A percentile compares a stretch with the other conserved stretches of the same genome.
These are phyloP conservation scores for Zapornia atra DNA, from an alignment of 2,113 vertebrate genomes.

Conservation along the genomic window DNA sequence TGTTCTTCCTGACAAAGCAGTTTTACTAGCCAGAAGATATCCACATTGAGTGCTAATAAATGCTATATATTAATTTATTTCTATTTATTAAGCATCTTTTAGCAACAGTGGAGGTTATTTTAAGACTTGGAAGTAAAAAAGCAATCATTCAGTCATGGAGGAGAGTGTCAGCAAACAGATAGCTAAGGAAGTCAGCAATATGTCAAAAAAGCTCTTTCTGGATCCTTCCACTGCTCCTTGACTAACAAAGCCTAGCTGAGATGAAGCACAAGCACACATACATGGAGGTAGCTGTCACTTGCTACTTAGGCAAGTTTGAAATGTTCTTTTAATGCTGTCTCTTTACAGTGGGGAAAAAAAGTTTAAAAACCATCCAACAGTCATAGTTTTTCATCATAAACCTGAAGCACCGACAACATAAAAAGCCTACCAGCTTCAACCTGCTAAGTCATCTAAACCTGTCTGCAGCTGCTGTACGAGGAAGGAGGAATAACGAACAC, in stretches of 20 bases:
- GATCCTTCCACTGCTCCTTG: not conserved
- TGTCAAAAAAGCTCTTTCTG: not conserved
- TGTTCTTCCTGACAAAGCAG: slow-evolving; percentile 15
- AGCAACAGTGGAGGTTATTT: slow-evolving; percentile 34
- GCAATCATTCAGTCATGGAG: not conserved
- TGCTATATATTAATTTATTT: slow-evolving; percentile 3
- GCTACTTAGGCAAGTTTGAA: not conserved
- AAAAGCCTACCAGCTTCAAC: not conserved
- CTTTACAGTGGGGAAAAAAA: not conserved
- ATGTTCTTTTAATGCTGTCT: not conserved
- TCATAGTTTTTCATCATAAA: not conserved
- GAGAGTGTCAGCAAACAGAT: not conserved
- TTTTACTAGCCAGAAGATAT: slow-evolving; percentile 30
- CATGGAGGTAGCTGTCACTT: not conserved
- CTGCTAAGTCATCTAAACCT: not conserved
- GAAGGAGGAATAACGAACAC: not conserved
- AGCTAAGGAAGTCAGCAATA: not conserved
- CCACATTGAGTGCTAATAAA: not conserved
- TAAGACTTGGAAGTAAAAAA: not conserved
- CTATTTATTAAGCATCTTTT: slow-evolving; percentile 6
- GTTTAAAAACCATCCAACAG: not conserved
- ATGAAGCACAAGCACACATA: not conserved
- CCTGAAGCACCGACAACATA: not conserved
- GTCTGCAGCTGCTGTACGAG: not conserved
- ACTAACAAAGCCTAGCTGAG: not conserved